Percentiles rank a stretch among this genome's conserved stretches.
phyloP scores from a whole-genome alignment of 92 coral and sea anemone species.

The Metridium senile region DNA sequence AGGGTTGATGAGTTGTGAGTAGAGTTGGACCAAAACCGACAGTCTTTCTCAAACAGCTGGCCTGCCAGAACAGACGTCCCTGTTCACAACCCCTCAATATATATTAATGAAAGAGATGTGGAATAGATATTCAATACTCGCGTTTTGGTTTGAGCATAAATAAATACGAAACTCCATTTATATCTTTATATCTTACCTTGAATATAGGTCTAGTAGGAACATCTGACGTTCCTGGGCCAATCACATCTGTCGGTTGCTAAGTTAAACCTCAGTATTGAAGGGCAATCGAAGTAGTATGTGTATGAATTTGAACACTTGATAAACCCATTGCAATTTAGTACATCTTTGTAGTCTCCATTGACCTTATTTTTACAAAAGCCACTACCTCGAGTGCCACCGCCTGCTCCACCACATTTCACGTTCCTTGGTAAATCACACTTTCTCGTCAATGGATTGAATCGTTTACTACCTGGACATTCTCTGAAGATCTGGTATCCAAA shows the following conservation, averaged over 20 bases:
- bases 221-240: constrained; percentile 38
- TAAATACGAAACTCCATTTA: no score
- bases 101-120: no score
- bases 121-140: no score
- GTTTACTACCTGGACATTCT: constrained; percentile 22
- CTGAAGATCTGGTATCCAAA: constrained; percentile 18
- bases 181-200: background rate
- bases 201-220: constrained; percentile 10
- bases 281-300: constrained; percentile 39
- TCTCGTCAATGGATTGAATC: constrained; percentile 30
- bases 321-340: constrained; percentile 54
- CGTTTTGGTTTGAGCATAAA: no score
- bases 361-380: constrained; percentile 21
- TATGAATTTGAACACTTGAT: constrained; percentile 48
- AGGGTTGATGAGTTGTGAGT: no score
- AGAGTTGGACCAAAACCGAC: no score
- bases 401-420: constrained; percentile 44
- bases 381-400: constrained; percentile 41
- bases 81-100: no score
- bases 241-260: constrained; percentile 32
- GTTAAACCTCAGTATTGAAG: constrained; percentile 42
- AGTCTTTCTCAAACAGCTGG: no score
- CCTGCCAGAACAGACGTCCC: no score
- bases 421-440: constrained; percentile 44
- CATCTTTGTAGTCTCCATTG: constrained; percentile 55